Evolutionary conservation across 2,888 invertebrate species (phyloP), one percentile per base, ranked within the genome.

Genomic region (Synergus laeviventris): DNA sequence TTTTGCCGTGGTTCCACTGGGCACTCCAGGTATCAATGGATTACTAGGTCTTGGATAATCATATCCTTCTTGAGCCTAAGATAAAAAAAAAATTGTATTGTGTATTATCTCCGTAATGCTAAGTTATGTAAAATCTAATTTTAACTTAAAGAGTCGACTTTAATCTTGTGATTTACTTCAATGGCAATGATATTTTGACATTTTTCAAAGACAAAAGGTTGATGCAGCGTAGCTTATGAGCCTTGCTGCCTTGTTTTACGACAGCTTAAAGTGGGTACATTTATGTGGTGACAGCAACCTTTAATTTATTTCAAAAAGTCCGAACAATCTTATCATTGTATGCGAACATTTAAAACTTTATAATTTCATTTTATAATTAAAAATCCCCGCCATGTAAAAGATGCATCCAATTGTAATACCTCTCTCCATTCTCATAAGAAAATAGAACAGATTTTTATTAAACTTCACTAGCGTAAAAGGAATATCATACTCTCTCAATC

Each of bases 1-100:
- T 78, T 84, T 82, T 3, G 85, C 76, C 36, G 84, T 81, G 24
- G 76, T 75, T 9, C 82, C 84, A 61, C 86, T 84, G 39, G 84
- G 82, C 73, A 81, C 77, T 16, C 91, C 91, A 54, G 89, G 86
- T 75, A 87, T 88, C 83, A 95, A 92, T 0, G 94, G 94, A 84
- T 93, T 93, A 73, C 92, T 92, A 9, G 96, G 96, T 79, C 94
- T 93, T 81, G 94, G 94, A 91, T 96, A 96, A 81, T 93, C 94
- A 88, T 96, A 96, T 24, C 96, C 96, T 87, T 92, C 93, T 92
- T 96, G 95, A 75, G 93, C 93, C 94, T 94, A 75, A 42, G 24
- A 59, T 24, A 45, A n/a, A 24, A 31, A 70, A 70, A 49, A 24
- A 49, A 16, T 31, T 8, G 4, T 18, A 12, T 70, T 70, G 18